These are phyloP conservation scores for Uropetala carovei DNA, from an alignment of 2,888 invertebrate species.

Conservation along the genomic window DNA sequence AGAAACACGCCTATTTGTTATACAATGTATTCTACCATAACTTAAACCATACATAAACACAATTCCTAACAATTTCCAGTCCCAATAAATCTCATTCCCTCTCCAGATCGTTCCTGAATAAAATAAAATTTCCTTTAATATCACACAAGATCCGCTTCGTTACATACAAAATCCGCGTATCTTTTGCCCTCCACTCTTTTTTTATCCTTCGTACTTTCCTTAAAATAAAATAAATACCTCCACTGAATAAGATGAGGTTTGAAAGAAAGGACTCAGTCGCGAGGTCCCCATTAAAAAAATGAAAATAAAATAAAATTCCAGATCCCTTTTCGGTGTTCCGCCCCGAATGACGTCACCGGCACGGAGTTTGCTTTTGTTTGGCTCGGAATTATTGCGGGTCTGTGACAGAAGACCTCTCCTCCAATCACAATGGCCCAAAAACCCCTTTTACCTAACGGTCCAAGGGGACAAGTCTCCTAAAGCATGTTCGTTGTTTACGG, in stretches of 20 bases:
- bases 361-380: conserved; percentile 28
- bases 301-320: not conserved
- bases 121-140: not conserved
- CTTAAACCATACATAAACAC: no score
- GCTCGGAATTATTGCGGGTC: conserved; percentile 9
- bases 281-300: no score
- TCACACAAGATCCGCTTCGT: not conserved
- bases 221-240: no score
- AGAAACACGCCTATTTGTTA: no score
- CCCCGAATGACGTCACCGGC: not conserved
- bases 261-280: no score
- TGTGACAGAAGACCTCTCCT: not conserved
- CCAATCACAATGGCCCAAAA: conserved; percentile 21
- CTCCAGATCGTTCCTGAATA: not conserved
- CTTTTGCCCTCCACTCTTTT: not conserved
- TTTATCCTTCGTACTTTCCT: not conserved
- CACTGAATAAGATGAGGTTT: no score
- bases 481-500: not conserved
- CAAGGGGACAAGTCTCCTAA: not conserved
- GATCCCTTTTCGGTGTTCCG: not conserved
- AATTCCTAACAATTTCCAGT: no score
- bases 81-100: not conserved
- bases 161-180: not conserved
- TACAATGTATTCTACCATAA: no score
- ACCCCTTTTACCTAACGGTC: not conserved